Conservation (phyloP, 2,888 invertebrate species). For the Diaprepes abbreviatus region DNA sequence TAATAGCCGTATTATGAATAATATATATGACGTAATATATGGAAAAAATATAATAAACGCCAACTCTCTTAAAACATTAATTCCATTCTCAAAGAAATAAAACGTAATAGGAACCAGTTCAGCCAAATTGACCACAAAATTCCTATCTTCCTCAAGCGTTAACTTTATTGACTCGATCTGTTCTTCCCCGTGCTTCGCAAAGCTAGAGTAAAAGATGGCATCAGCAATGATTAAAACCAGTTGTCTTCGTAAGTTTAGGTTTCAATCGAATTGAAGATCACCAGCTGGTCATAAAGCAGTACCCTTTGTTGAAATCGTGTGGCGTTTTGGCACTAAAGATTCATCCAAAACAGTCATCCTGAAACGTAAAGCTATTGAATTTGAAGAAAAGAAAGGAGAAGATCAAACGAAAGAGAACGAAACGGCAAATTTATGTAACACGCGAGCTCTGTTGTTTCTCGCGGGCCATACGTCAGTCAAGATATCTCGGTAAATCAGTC, state of each 20-base stretch:
- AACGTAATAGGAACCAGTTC: slow-evolving; percentile 9
- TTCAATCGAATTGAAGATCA: slow-evolving; percentile 38
- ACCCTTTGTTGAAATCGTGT: slow-evolving; percentile 47
- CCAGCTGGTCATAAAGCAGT: slow-evolving; percentile 42
- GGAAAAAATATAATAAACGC: too few relatives aligned
- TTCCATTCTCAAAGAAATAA: neutral
- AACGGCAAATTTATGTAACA: slow-evolving; percentile 64
- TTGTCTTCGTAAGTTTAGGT: slow-evolving; percentile 40
- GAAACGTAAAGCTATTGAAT: slow-evolving; percentile 41
- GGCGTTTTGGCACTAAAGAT: slow-evolving; percentile 48
- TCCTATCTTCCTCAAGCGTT: neutral
- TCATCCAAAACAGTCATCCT: slow-evolving; percentile 42
- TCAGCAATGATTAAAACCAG: slow-evolving; percentile 46
- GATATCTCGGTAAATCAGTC: slow-evolving; percentile 65
- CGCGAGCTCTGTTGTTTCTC: slow-evolving; percentile 67
- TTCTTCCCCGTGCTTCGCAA: neutral
- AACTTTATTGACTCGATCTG: neutral
- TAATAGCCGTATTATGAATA: too few relatives aligned
- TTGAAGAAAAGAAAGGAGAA: slow-evolving; percentile 35
- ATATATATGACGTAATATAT: too few relatives aligned
- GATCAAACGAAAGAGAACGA: slow-evolving; percentile 37
- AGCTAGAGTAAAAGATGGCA: slow-evolving; percentile 25
- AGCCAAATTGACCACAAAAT: slow-evolving; percentile 23
- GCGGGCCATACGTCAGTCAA: slow-evolving; percentile 66
- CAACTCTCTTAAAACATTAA: too few relatives aligned